A percentile compares a stretch with the other conserved stretches of the same genome.
phyloP scores from a whole-genome alignment of 2,888 invertebrate species.

The Sabatieria punctata region DNA sequence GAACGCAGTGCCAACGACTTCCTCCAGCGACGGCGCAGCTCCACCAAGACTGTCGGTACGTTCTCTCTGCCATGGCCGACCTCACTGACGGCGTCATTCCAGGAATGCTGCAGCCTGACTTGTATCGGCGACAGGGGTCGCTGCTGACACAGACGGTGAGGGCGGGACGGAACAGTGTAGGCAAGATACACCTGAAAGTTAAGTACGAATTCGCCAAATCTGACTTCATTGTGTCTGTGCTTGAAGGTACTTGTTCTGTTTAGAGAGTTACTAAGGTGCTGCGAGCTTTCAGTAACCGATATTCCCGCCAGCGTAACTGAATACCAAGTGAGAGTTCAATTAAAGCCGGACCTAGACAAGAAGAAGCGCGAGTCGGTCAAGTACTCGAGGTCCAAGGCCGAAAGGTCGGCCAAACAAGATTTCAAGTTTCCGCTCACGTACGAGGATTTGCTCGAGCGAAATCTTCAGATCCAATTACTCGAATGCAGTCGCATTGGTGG shows the following conservation, averaged over 20 bases:
- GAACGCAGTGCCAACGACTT: conserved; percentile 26
- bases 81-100: background rate
- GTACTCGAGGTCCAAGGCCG: background rate
- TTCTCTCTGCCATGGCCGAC: no score
- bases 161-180: background rate
- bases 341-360: background rate
- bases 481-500: conserved; percentile 5
- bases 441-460: conserved; percentile 9
- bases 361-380: background rate
- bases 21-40: background rate
- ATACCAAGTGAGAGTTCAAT: no score
- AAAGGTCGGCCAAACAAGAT: background rate
- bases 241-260: background rate
- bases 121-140: background rate
- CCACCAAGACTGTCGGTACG: background rate
- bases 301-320: no score
- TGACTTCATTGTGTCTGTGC: background rate
- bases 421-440: conserved; percentile 11
- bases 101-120: background rate
- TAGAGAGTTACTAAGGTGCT: no score
- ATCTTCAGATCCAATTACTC: conserved; percentile 5
- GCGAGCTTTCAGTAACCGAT: no score
- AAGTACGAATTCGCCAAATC: background rate
- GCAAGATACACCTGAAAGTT: background rate
- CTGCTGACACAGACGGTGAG: background rate